phyloP scores from a whole-genome alignment of 1,140 invertebrate species.

The Drosophila sucinea region DNA sequence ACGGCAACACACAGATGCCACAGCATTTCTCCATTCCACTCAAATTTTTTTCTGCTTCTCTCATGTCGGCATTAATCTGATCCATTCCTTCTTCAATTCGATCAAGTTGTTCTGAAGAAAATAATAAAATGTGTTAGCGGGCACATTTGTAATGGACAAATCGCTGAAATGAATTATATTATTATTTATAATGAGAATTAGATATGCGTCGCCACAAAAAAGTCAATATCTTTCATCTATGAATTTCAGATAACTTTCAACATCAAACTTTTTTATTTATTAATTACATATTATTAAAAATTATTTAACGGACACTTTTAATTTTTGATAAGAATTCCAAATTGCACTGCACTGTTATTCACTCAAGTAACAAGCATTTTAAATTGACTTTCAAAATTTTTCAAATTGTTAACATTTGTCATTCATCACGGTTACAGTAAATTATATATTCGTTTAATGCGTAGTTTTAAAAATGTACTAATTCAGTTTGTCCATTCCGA shows the following conservation, averaged over 20 bases:
- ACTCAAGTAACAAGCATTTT: background rate
- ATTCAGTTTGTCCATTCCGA: too few relatives aligned
- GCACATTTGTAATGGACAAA: background rate
- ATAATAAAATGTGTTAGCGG: background rate
- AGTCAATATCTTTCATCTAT: too few relatives aligned
- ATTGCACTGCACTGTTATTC: background rate
- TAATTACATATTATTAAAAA: too few relatives aligned
- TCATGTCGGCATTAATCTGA: constrained; percentile 99
- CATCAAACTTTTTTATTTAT: too few relatives aligned
- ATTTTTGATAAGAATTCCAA: background rate
- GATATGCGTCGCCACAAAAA: too few relatives aligned
- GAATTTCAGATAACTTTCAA: too few relatives aligned
- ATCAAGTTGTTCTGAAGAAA: constrained; percentile 94
- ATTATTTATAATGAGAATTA: too few relatives aligned
- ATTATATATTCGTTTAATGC: too few relatives aligned
- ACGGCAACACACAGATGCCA: constrained; percentile 98
- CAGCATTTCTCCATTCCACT: constrained; percentile 99
- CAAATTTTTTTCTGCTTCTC: constrained; percentile 99
- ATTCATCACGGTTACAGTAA: too few relatives aligned
- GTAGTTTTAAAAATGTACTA: too few relatives aligned
- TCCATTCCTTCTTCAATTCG: constrained; percentile 99
- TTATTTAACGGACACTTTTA: background rate
- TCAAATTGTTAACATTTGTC: too few relatives aligned
- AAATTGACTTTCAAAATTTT: too few relatives aligned
- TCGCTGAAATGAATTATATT: background rate